A percentile compares a stretch with the other conserved stretches of the same genome.
Evolutionary conservation across 2,888 invertebrate species (phyloP).

Genomic region (Harpalus rubripes): DNA sequence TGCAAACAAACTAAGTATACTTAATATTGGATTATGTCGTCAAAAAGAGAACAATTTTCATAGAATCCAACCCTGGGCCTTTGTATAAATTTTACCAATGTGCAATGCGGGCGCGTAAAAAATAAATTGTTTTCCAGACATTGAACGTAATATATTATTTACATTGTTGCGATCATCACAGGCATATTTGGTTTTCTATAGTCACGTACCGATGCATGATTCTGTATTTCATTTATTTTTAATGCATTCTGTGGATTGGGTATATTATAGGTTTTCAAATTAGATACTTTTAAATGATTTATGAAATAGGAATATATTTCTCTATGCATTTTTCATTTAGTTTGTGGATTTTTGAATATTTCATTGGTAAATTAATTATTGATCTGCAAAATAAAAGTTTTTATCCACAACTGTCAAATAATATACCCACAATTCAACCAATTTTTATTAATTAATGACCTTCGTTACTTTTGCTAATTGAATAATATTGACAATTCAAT

Average conservation of each 20-base stretch:
- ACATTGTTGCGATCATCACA: slow-evolving; percentile 24
- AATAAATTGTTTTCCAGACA: slow-evolving; percentile 7
- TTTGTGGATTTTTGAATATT: not conserved
- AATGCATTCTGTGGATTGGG: not conserved
- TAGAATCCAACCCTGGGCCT: too few species aligned
- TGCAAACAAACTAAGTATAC: too few species aligned
- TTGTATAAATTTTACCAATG: too few species aligned
- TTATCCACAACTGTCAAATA: too few species aligned
- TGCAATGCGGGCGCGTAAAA: not conserved
- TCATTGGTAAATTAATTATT: not conserved
- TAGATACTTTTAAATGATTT: not conserved
- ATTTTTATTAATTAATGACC: too few species aligned
- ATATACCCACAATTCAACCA: too few species aligned
- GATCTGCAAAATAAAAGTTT: too few species aligned
- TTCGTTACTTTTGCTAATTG: too few species aligned
- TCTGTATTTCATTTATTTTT: slow-evolving; percentile 41
- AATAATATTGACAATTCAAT: too few species aligned
- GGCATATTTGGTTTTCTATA: not conserved
- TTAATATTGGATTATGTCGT: too few species aligned
- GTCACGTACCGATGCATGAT: not conserved
- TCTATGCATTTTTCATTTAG: not conserved
- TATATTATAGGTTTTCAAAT: not conserved
- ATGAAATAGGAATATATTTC: not conserved
- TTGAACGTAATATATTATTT: slow-evolving; percentile 27
- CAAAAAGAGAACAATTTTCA: too few species aligned